Base-by-base conservation (phyloP, 2,888 invertebrate species). In the Stegophylla sp. region DNA sequence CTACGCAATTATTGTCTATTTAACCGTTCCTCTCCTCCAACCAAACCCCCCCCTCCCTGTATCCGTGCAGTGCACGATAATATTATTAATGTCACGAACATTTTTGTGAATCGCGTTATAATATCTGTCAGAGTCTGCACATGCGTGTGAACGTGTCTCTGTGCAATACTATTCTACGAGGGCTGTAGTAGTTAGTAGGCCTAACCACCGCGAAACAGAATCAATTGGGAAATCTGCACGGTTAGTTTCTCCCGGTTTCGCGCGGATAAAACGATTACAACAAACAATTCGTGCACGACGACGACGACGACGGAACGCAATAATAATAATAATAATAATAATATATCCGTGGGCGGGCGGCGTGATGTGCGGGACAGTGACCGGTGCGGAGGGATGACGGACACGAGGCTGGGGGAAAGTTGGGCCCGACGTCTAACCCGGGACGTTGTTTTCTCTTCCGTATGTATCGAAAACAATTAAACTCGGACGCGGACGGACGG, bases 401-500 rank as follows among this genome's bases (percentile, higher is more conserved):
- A 43, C 34, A n/a, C 26, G 41, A 2, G 20, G 34, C 34, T 45
- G 61, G 26, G 13, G 23, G 56, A 41, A 10, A 9, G 20, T 56
- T 7, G 15, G 45, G 26, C 1, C 71, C 28, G 7, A 72, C n/a
- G 59, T 72, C 61, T 20, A 28, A 73, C 59, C 45, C 59, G 20
- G n/a, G 20, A 28, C 20, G 20, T n/a, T 7, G 41, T 41, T 73
- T 51, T 45, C 72, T 72, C 4, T 26, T n/a, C 26, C 53, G 15
- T 41, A 28, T 34, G 74, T 73, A 73, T 73, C 45, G 63, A 69
- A 79, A 79, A 71, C 79, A 79, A 79, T 79, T 79, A 69, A 79
- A 79, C 77, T 69, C 23, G 77, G 59, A 34, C 69, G 59, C 23
- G 69, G 61, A 48, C 61, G 69, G 61, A 48, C 61, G 79, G 23